Evolutionary conservation across 1,140 invertebrate species (phyloP), one percentile per base, ranked within the genome.

Genomic region (Drosophila baimaii): DNA sequence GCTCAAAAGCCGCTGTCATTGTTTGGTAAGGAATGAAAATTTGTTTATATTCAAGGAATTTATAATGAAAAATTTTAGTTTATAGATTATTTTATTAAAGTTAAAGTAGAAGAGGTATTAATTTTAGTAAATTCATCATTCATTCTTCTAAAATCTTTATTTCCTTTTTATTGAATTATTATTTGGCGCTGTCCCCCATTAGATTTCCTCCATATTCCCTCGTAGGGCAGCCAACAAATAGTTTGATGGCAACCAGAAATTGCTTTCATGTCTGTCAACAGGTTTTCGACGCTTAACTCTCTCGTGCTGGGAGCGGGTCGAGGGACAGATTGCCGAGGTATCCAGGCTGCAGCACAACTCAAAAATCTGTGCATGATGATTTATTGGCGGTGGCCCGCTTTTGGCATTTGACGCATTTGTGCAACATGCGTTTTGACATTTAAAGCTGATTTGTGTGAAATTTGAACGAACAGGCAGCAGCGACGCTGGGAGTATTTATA

Each of bases 371-470:
- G 43, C 73, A 77, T 62, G 77, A 89, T 89, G 84, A 89, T 89
- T 89, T 89, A 89, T 89, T 89, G 85, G 39, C 66, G 44, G 58
- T 90, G 58, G 78, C 74, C 70, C 62, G 78, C 73, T 77, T 89
- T 74, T 81, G 84, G 83, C 83, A 89, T 89, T 89, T 88, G 80
- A 89, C 79, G 84, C 77, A 89, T 88, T 89, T 88, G 84, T 88
- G 84, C 85, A 89, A 90, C 84, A 89, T 90, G 84, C 85, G 77
- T 89, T 89, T 89, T 89, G 84, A 89, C 84, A 89, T 89, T 89
- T 89, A 81, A 79, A 72, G 84, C 80, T 89, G 84, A 89, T 89
- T 89, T 89, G 84, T 89, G 84, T 89, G 81, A 89, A 89, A 89
- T 89, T 89, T 64, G 65, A 55, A 78, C 51, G 64, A 52, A 44